Conservation (phyloP, 2,888 invertebrate genomes). For the Nudaria mundana region DNA sequence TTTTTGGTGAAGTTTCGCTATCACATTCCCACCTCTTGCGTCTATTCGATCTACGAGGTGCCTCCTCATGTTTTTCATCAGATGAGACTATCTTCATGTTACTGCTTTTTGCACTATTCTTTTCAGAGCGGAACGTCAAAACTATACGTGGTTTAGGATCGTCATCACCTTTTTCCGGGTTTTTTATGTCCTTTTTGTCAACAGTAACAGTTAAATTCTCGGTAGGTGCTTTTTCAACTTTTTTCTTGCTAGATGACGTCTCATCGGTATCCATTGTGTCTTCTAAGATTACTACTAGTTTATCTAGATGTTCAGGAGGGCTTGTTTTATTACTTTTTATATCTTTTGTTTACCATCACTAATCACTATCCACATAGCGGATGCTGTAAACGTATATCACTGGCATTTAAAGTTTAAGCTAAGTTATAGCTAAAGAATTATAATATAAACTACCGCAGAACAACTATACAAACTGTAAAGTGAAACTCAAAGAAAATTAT, state of each 20-base stretch:
- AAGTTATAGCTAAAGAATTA: no score
- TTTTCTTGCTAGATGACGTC: conserved; percentile 53
- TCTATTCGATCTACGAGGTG: conserved; percentile 60
- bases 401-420: no score
- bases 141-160: conserved; percentile 82
- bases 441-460: no score
- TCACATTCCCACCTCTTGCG: conserved; percentile 66
- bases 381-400: no score
- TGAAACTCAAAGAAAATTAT: no score
- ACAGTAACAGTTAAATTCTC: conserved; percentile 47
- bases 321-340: conserved; percentile 14
- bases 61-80: conserved; percentile 67
- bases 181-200: conserved; percentile 53
- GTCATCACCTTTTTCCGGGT: conserved; percentile 55
- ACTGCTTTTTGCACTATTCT: conserved; percentile 75
- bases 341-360: background rate
- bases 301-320: conserved; percentile 32
- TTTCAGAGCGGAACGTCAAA: conserved; percentile 83
- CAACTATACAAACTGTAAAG: no score
- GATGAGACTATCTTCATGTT: conserved; percentile 77
- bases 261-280: conserved; percentile 65
- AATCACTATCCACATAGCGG: no score
- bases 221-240: conserved; percentile 47
- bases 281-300: no score
- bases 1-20: conserved; percentile 52